phyloP scores from a whole-genome alignment of 2,113 vertebrate species.

The Apeltes quadracus region DNA sequence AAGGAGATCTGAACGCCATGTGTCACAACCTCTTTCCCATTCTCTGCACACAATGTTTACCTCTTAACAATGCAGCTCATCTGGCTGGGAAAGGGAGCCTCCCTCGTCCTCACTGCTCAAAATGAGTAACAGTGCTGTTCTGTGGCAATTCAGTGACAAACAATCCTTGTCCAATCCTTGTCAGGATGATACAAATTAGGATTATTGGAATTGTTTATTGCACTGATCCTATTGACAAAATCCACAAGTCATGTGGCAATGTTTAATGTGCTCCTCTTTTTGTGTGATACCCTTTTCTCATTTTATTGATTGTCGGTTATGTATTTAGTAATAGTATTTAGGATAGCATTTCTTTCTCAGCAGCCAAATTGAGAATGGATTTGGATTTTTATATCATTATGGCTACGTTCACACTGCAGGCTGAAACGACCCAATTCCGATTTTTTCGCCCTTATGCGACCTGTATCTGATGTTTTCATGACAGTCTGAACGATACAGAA shows the following conservation, averaged over 20 bases:
- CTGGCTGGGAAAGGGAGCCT: neutral
- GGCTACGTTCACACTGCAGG: no score
- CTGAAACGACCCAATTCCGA: no score
- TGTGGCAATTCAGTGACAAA: neutral
- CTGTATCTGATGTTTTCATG: no score
- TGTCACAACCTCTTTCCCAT: constrained; percentile 16
- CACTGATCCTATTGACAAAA: neutral
- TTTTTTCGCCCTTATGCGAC: no score
- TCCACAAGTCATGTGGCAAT: neutral
- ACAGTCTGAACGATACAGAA: no score
- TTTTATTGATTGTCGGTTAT: no score
- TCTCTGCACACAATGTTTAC: constrained; percentile 16
- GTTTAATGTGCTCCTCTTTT: neutral
- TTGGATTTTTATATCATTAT: neutral
- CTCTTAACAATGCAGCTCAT: constrained; percentile 15
- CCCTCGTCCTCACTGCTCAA: neutral
- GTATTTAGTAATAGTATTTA: no score
- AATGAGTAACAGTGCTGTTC: neutral
- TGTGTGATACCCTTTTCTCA: neutral
- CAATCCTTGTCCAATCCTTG: neutral
- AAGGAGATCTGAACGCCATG: constrained; percentile 15
- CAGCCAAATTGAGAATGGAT: neutral
- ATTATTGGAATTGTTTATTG: constrained; percentile 1
- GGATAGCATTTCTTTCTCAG: neutral
- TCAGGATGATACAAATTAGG: neutral